Evolutionary conservation across 2,113 vertebrate species (phyloP).

Genomic region (Cervus canadensis): DNA sequence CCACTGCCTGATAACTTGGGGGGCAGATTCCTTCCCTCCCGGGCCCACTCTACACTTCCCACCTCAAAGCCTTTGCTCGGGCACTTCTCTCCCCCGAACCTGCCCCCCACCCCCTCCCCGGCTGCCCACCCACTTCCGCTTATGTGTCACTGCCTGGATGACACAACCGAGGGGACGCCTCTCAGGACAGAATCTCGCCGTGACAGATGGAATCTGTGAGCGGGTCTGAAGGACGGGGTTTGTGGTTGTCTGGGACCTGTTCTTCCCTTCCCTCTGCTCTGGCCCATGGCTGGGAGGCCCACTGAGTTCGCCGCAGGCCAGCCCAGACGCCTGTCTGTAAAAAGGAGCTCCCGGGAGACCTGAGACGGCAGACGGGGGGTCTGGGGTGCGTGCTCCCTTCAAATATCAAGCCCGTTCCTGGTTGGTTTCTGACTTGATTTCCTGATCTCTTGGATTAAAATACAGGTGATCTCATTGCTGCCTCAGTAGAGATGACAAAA

Average conservation of each 20-base stretch:
- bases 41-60: fast-evolving
- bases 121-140: background rate
- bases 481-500: background rate
- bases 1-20: background rate
- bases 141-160: background rate
- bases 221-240: background rate
- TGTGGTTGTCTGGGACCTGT: background rate
- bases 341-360: background rate
- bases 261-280: background rate
- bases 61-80: background rate
- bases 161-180: background rate
- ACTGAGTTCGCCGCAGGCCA: fast-evolving
- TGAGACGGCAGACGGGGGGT: background rate
- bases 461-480: background rate
- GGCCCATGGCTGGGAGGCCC: background rate
- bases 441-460: background rate
- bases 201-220: background rate
- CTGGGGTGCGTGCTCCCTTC: background rate
- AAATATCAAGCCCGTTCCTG: background rate
- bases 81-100: too few relatives aligned
- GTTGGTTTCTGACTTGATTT: background rate
- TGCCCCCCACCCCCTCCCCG: too few relatives aligned
- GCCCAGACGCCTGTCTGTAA: background rate
- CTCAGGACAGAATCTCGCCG: background rate
- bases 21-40: background rate